Conservation (phyloP, 2,888 invertebrate species). For the Leptothorax acervorum region DNA sequence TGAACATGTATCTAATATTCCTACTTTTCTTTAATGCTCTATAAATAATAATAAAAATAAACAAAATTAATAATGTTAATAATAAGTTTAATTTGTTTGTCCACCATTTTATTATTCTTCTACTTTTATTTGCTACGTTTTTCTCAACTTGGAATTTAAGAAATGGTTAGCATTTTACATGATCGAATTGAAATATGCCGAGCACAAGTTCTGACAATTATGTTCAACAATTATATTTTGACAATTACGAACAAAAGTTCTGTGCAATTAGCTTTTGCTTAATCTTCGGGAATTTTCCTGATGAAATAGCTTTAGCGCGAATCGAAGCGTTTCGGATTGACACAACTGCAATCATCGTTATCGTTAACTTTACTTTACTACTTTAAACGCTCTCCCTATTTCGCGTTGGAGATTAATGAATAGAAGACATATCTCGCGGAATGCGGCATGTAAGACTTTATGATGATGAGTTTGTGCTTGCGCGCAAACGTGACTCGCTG, state of each 20-base stretch:
- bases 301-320: not conserved
- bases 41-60: not conserved
- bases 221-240: too few species aligned
- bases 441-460: slow-evolving; percentile 14
- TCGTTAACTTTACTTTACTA: not conserved
- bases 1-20: not conserved
- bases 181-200: not conserved
- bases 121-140: not conserved
- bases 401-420: slow-evolving; percentile 20
- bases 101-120: not conserved
- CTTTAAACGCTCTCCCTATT: not conserved
- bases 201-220: not conserved
- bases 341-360: not conserved
- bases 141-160: not conserved
- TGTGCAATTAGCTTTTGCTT: not conserved
- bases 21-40: not conserved
- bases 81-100: not conserved
- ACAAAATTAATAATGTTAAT: not conserved
- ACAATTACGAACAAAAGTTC: not conserved
- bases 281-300: not conserved
- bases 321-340: slow-evolving; percentile 7
- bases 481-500: not conserved
- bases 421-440: slow-evolving; percentile 33
- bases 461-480: slow-evolving; percentile 31
- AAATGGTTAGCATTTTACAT: not conserved